Conservation (phyloP, 2,888 invertebrate genomes). For the Cryptocephalus moraei region DNA sequence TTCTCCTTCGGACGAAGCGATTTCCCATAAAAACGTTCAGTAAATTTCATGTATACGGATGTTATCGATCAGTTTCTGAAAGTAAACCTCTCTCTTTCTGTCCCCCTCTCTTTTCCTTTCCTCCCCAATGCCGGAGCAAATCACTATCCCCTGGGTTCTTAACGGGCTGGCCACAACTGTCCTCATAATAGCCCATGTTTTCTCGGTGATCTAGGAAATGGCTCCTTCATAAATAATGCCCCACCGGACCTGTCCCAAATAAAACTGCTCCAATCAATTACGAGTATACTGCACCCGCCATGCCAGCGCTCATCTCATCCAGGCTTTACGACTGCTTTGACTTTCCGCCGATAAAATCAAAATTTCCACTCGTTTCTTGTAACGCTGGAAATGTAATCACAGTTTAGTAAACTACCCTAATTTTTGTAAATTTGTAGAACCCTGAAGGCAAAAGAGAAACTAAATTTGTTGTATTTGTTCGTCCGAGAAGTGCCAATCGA, state of each 20-base stretch:
- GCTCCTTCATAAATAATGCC: conserved; percentile 35
- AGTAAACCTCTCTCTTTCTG: conserved; percentile 24
- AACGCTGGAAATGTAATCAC: too few relatives aligned
- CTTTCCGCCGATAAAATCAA: too few relatives aligned
- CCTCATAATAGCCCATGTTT: conserved; percentile 31
- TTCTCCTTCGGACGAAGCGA: too few relatives aligned
- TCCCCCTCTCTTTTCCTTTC: not conserved
- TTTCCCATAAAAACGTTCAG: too few relatives aligned
- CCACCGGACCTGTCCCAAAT: conserved; percentile 22
- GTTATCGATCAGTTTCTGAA: conserved; percentile 11
- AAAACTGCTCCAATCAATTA: conserved; percentile 35
- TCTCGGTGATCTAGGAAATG: conserved; percentile 33
- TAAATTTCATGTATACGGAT: too few relatives aligned
- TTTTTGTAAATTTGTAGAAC: too few relatives aligned
- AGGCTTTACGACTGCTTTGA: conserved; percentile 4
- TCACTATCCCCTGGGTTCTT: conserved; percentile 25
- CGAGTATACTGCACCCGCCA: conserved; percentile 19
- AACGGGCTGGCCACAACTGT: conserved; percentile 26
- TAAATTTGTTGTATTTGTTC: too few relatives aligned
- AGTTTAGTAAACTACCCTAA: too few relatives aligned
- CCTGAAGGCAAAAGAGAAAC: too few relatives aligned
- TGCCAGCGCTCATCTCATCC: conserved; percentile 12
- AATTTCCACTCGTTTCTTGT: too few relatives aligned
- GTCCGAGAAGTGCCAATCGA: too few relatives aligned
- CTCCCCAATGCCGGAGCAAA: conserved; percentile 14